phyloP scores from a whole-genome alignment of 2,797 vertebrate species.

The Enteromius treurensis region DNA sequence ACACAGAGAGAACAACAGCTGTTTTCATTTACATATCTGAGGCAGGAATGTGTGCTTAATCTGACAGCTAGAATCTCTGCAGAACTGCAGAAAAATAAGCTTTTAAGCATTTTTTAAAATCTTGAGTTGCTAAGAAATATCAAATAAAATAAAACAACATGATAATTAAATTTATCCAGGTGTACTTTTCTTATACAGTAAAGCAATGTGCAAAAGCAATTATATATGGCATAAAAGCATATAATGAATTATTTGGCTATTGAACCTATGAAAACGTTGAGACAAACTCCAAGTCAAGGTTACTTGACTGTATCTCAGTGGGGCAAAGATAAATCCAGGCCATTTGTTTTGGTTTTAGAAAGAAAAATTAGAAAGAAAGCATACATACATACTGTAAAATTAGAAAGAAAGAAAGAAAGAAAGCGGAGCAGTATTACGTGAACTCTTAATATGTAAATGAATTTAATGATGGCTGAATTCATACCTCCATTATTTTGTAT shows the following conservation, averaged over 20 bases:
- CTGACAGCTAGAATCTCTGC: slow-evolving; percentile 4
- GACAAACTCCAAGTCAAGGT: slow-evolving; percentile 69
- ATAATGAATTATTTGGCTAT: neutral
- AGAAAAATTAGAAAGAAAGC: neutral
- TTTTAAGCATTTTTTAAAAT: neutral
- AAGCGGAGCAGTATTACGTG: neutral
- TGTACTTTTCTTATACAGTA: neutral
- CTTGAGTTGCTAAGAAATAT: neutral
- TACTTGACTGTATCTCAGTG: slow-evolving; percentile 71
- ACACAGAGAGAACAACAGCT: slow-evolving; percentile 61
- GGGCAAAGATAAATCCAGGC: slow-evolving; percentile 67
- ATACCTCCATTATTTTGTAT: neutral
- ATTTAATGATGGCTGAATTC: neutral
- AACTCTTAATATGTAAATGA: neutral
- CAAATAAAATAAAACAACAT: neutral
- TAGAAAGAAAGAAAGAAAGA: neutral
- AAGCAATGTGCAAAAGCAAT: neutral
- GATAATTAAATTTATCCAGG: neutral
- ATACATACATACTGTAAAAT: neutral
- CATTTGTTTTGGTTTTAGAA: slow-evolving; percentile 71
- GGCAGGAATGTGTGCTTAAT: slow-evolving; percentile 35
- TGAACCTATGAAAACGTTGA: slow-evolving; percentile 1
- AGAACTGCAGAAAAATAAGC: neutral
- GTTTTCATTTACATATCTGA: slow-evolving; percentile 60
- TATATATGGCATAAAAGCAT: neutral